Evolutionary conservation across 2,113 vertebrate genomes (phyloP).

Genomic region (Hassar affinis): DNA sequence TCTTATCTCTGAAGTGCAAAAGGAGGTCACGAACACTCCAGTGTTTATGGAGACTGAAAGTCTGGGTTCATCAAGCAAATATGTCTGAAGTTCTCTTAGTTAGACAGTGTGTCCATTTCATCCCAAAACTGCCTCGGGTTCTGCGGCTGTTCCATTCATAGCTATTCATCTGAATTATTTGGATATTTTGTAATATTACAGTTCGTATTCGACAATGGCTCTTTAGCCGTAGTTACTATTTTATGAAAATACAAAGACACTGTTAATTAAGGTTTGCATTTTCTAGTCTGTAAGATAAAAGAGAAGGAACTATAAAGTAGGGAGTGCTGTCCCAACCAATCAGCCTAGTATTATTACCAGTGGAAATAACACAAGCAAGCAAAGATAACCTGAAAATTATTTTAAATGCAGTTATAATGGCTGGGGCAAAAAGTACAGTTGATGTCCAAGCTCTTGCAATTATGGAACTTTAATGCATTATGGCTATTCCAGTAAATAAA

Average conservation of each 20-base stretch:
- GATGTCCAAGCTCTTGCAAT: not conserved
- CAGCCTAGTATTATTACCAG: not conserved
- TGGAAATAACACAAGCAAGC: not conserved
- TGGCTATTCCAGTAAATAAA: not conserved
- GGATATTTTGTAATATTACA: not conserved
- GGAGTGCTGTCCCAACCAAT: not conserved
- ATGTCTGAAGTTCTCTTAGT: conserved; percentile 15
- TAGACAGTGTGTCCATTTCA: conserved; percentile 19
- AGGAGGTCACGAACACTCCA: conserved; percentile 27
- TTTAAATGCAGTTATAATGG: not conserved
- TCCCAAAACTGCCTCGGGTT: conserved; percentile 36
- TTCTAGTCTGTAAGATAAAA: not conserved
- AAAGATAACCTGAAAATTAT: not conserved
- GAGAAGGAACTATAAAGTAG: not conserved
- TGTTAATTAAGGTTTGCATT: not conserved
- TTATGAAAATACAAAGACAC: not conserved
- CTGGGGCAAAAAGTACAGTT: not conserved
- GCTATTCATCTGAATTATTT: conserved; percentile 13
- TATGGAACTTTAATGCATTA: conserved; percentile 7
- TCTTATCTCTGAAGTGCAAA: conserved; percentile 44
- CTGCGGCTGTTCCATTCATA: conserved; percentile 13
- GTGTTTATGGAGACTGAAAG: conserved; percentile 41
- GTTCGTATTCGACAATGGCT: not conserved
- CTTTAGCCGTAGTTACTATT: not conserved
- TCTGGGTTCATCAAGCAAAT: conserved; percentile 31